Evolutionary conservation across 2,888 invertebrate species (phyloP).

Genomic region (Lasioglossum vierecki): DNA sequence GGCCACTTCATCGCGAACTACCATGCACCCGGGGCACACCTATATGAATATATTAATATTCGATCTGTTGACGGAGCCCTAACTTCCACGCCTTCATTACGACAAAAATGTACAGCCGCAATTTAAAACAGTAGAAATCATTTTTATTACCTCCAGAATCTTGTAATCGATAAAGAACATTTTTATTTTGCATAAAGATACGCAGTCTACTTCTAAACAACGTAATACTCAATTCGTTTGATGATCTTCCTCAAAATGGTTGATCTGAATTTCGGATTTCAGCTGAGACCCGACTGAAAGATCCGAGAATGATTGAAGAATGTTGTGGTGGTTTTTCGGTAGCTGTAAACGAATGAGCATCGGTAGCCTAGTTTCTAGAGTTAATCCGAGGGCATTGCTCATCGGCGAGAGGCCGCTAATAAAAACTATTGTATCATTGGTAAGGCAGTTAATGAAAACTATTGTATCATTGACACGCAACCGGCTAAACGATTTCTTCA

Average conservation of each 20-base stretch:
- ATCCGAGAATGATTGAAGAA: neutral
- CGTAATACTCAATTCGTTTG: too few species aligned
- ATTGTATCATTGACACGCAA: conserved; percentile 5
- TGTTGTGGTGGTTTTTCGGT: neutral
- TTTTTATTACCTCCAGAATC: too few species aligned
- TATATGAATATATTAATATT: neutral
- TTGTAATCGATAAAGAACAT: too few species aligned
- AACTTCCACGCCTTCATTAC: neutral
- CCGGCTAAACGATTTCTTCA: conserved; percentile 1
- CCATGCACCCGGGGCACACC: neutral
- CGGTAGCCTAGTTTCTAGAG: neutral
- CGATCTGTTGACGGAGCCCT: neutral
- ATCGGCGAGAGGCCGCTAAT: neutral
- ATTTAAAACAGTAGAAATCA: too few species aligned
- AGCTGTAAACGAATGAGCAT: neutral
- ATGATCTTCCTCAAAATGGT: too few species aligned
- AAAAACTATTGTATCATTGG: conserved; percentile 4
- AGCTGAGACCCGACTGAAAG: neutral
- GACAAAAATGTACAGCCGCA: too few species aligned
- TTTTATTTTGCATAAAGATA: too few species aligned
- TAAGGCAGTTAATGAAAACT: neutral
- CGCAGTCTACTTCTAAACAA: too few species aligned
- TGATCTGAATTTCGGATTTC: neutral
- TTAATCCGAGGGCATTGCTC: neutral
- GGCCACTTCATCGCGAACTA: neutral